Conservation (phyloP, 2,888 invertebrate genomes). For the Parnassius mnemosyne region DNA sequence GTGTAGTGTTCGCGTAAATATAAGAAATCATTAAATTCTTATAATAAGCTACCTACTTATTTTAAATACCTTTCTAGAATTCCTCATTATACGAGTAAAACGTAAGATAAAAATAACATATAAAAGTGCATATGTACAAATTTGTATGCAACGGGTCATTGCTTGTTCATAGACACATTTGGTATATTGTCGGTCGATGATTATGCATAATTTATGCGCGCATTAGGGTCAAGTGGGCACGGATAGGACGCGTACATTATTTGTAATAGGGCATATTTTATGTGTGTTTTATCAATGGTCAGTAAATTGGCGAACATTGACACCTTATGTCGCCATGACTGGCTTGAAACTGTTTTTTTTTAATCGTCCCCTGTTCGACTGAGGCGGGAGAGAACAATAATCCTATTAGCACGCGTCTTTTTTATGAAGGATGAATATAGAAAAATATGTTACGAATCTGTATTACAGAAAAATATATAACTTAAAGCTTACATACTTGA, state of each 20-base stretch:
- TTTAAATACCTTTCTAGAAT: no score
- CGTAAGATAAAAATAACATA: no score
- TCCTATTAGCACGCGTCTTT: constrained; percentile 45
- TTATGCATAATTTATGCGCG: constrained; percentile 77
- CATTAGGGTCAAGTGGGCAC: constrained; percentile 69
- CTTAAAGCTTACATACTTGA: not conserved
- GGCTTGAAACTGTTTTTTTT: constrained; percentile 45
- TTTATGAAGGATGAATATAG: constrained; percentile 30
- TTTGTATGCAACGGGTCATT: constrained; percentile 13
- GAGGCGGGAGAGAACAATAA: constrained; percentile 43
- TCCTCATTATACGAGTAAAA: no score
- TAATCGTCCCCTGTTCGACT: constrained; percentile 27
- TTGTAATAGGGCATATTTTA: constrained; percentile 35
- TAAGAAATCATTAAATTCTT: no score
- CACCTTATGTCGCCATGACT: constrained; percentile 65
- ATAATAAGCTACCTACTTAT: no score
- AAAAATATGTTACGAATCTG: constrained; percentile 30
- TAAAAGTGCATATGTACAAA: not conserved
- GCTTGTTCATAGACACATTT: constrained; percentile 25
- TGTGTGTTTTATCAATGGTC: constrained; percentile 43
- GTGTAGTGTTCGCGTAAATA: no score
- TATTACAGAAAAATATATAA: not conserved
- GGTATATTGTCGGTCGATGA: constrained; percentile 50
- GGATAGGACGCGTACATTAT: constrained; percentile 30
- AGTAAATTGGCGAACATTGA: constrained; percentile 47